Conservation (phyloP, 2,888 invertebrate species). For the Megaustenia siamemsis region DNA sequence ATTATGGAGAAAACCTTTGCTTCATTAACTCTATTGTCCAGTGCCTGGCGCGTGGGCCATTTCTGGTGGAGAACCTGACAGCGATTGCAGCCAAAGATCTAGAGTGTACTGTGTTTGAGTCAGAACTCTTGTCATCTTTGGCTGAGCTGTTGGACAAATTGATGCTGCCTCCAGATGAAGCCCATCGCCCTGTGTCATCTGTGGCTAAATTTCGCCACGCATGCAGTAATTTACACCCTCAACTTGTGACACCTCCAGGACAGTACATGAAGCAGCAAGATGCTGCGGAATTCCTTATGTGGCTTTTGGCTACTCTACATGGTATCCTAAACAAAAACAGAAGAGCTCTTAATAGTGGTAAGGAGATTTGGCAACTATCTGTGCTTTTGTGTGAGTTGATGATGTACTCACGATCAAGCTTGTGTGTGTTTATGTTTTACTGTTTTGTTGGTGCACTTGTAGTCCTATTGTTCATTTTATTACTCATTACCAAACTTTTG, state of each 20-base stretch:
- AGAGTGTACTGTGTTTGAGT: slow-evolving; percentile 69
- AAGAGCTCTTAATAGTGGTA: slow-evolving; percentile 60
- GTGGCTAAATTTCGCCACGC: slow-evolving; percentile 67
- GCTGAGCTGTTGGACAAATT: slow-evolving; percentile 66
- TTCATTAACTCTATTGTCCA: slow-evolving; percentile 78
- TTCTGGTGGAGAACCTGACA: slow-evolving; percentile 64
- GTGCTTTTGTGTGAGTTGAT: neutral
- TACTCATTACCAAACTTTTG: too few relatives aligned
- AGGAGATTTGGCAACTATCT: neutral
- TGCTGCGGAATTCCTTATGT: slow-evolving; percentile 77
- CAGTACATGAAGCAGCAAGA: slow-evolving; percentile 73
- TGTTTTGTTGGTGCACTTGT: too few relatives aligned
- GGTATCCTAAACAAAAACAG: slow-evolving; percentile 71
- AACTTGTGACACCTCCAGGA: slow-evolving; percentile 65
- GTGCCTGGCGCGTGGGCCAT: slow-evolving; percentile 75
- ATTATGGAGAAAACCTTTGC: slow-evolving; percentile 76
- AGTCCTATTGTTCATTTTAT: too few relatives aligned
- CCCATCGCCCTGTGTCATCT: slow-evolving; percentile 60
- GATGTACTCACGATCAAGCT: too few relatives aligned
- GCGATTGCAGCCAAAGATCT: slow-evolving; percentile 64
- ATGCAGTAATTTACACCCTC: slow-evolving; percentile 63
- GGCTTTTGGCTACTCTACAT: slow-evolving; percentile 74
- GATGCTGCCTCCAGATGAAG: slow-evolving; percentile 58
- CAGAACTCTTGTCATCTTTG: slow-evolving; percentile 64
- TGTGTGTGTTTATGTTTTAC: too few relatives aligned